A percentile compares a stretch with the other conserved stretches of the same genome.
phyloP scores from a whole-genome alignment of 2,888 invertebrate species.

The Artemia sp. region DNA sequence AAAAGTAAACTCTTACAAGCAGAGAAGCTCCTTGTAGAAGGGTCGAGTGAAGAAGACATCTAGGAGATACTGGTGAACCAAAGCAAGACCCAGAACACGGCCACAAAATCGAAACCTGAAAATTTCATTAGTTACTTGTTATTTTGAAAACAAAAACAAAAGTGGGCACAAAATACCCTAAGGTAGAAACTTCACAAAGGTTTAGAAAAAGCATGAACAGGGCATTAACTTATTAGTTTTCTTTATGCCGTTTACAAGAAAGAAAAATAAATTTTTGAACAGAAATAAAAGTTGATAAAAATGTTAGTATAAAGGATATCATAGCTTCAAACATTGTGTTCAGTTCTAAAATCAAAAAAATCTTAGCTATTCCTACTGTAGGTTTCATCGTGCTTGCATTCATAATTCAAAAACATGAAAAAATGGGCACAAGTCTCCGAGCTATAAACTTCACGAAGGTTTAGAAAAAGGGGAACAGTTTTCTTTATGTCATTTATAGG shows the following conservation, averaged over 20 bases:
- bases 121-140: slow-evolving; percentile 14
- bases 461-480: not conserved
- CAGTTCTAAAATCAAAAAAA: too few species aligned
- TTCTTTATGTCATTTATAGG: slow-evolving; percentile 23
- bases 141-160: not conserved
- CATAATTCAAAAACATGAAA: not conserved
- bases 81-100: slow-evolving; percentile 73
- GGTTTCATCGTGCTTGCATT: too few species aligned
- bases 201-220: not conserved
- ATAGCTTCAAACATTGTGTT: too few species aligned
- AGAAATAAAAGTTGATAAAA: too few species aligned
- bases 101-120: slow-evolving; percentile 82
- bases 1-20: slow-evolving; percentile 40
- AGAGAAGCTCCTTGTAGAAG: slow-evolving; percentile 81
- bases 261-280: not conserved
- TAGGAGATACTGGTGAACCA: slow-evolving; percentile 90
- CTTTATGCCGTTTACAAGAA: slow-evolving; percentile 24
- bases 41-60: slow-evolving; percentile 95
- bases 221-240: not conserved
- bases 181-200: not conserved
- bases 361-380: too few species aligned
- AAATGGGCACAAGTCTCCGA: not conserved
- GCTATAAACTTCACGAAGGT: not conserved
- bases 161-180: not conserved
- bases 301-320: too few species aligned